phyloP scores from a whole-genome alignment of 1,140 invertebrate genomes.

The Anoplophora glabripennis region DNA sequence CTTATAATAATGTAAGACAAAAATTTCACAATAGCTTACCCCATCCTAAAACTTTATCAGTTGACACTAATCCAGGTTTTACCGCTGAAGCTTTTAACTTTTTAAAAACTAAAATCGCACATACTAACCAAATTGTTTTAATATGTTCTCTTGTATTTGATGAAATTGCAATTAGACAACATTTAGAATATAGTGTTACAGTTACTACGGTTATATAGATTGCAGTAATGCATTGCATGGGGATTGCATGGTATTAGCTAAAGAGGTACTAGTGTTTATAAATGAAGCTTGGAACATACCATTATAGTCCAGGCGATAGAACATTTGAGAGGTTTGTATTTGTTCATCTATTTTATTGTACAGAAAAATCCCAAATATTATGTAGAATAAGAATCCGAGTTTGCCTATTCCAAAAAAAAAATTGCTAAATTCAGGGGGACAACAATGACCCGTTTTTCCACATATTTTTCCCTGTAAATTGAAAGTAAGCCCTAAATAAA shows the following conservation, averaged over 20 bases:
- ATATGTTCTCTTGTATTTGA: conserved; percentile 17
- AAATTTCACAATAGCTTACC: conserved; percentile 42
- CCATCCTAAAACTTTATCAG: conserved; percentile 36
- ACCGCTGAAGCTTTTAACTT: conserved; percentile 17
- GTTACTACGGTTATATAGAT: conserved; percentile 20
- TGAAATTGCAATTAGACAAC: conserved; percentile 20
- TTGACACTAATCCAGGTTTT: conserved; percentile 30
- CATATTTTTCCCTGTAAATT: no score
- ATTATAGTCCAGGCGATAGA: no score
- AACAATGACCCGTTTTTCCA: no score
- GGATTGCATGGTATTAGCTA: conserved; percentile 10
- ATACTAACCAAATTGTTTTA: not conserved
- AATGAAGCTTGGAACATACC: conserved; percentile 20
- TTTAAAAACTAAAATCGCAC: conserved; percentile 11
- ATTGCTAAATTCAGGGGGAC: no score
- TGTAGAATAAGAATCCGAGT: no score
- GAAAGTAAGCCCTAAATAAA: no score
- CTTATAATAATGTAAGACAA: conserved; percentile 43
- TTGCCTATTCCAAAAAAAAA: no score
- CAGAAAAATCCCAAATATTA: no score
- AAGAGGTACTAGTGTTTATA: conserved; percentile 14
- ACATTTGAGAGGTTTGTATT: no score
- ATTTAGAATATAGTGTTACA: conserved; percentile 8
- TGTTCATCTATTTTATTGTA: no score
- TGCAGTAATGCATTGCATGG: conserved; percentile 14